These are phyloP conservation scores for Drosophila rhopaloa DNA, from an alignment of 1,140 invertebrate genomes.

Conservation along the genomic window DNA sequence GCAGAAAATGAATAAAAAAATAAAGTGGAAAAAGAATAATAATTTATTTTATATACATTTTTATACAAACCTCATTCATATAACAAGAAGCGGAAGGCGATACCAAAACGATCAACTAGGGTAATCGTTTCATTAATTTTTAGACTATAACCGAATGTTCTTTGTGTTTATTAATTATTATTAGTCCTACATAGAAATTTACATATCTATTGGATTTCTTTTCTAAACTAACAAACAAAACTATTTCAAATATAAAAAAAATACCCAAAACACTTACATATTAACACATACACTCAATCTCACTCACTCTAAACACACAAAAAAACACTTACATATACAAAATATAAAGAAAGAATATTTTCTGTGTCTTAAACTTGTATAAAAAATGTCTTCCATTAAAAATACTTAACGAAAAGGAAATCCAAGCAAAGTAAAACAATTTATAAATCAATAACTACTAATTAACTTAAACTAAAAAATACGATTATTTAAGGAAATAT, in stretches of 20 bases:
- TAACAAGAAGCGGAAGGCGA: constrained; percentile 12
- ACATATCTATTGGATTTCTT: constrained; percentile 69
- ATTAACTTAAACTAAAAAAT: constrained; percentile 69
- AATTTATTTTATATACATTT: constrained; percentile 78
- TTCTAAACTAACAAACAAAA: constrained; percentile 45
- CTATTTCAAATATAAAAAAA: constrained; percentile 37
- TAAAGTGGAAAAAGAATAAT: constrained; percentile 24
- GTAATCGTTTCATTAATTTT: constrained; percentile 24
- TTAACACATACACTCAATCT: constrained; percentile 32
- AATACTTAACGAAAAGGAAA: constrained; percentile 74
- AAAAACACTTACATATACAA: constrained; percentile 39
- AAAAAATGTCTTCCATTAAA: constrained; percentile 85
- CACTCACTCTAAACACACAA: constrained; percentile 31
- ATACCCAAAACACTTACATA: constrained; percentile 30
- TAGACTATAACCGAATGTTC: constrained; percentile 4
- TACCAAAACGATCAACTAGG: constrained; percentile 19
- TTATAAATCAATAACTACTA: constrained; percentile 71
- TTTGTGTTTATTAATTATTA: constrained; percentile 5
- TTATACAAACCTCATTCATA: constrained; percentile 72
- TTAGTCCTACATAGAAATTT: constrained; percentile 46
- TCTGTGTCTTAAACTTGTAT: constrained; percentile 85
- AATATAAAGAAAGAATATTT: constrained; percentile 81
- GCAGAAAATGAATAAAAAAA: constrained; percentile 31
- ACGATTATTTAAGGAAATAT: constrained; percentile 63
- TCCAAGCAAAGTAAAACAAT: constrained; percentile 56